Base-by-base conservation (phyloP, 1,140 invertebrate genomes). In the Neelides sp. region DNA sequence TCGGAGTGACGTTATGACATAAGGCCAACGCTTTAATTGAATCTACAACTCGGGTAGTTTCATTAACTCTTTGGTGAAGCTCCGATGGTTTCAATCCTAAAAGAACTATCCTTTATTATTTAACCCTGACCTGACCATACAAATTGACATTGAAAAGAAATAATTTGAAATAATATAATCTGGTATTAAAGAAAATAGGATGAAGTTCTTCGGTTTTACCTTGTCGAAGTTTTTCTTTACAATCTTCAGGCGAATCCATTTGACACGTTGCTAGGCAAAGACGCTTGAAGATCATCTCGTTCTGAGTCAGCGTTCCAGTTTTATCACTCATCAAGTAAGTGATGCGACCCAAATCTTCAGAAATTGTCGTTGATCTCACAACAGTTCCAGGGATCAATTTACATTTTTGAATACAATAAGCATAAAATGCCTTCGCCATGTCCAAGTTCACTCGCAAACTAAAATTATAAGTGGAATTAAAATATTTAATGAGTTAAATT, bases 1-100 rank as follows among this genome's bases (percentile, higher is more conserved):
- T 90, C 0, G 96, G 96, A 0, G 96, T 99, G 0, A 99, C 96
- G 70, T 99, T 99, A 66, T 99, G 95, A 70, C 96, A 99, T 4
- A 99, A 69, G 0, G 94, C 93, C 12, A 99, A 69, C 0, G 94
- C 92, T 61, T 89, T 80, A 4, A 98, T 89, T 0, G 90, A 88
- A 62, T 96, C 85, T 22, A 54, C 73, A 79, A 94, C 80, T 34
- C 88, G 73, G 34, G 80, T 85, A 36, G 80, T 78, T 59, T 85
- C 82, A 1, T 50, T 54, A 2, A 52, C 23, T 32, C 52, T 28
- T 23, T 54, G 45, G 3, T 28, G 7, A 36, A 3, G 19, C 20
- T 49, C 12, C 15, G 22, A 4, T 27, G 20, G 13, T 10, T 3
- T 4, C 3, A 7, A 0, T 19, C n/a, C 19, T 35, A 23, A 23